A percentile compares a stretch with the other conserved stretches of the same genome.
Conservation (phyloP, 2,888 invertebrate species). For the Amblyjoppa fuscipennis region DNA sequence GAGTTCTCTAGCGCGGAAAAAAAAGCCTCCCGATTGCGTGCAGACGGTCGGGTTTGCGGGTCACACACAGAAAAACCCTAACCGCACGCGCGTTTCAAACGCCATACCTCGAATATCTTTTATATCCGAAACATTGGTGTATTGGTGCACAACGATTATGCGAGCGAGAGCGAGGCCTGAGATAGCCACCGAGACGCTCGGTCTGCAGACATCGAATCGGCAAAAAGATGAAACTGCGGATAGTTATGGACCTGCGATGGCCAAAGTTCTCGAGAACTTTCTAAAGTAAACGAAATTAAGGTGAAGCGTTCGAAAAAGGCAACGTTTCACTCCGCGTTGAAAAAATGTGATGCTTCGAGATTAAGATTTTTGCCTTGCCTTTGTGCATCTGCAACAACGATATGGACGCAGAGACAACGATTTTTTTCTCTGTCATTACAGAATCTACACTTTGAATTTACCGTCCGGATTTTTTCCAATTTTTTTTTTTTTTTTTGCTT, state of each 20-base stretch:
- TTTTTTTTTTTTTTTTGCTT: too few relatives aligned
- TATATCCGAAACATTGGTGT: conserved; percentile 3
- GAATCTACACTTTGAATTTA: too few relatives aligned
- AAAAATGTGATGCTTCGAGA: background rate
- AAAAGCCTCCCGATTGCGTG: conserved; percentile 50
- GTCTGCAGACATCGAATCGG: conserved; percentile 5
- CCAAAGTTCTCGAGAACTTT: background rate
- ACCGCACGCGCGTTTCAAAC: conserved; percentile 19
- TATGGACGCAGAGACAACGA: too few relatives aligned
- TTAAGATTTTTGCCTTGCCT: background rate
- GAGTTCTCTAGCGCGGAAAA: conserved; percentile 30
- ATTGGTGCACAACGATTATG: conserved; percentile 15
- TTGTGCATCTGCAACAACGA: too few relatives aligned
- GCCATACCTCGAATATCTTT: conserved; percentile 8
- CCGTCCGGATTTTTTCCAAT: too few relatives aligned
- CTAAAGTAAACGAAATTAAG: background rate
- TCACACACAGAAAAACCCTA: conserved; percentile 12
- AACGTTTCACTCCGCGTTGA: background rate
- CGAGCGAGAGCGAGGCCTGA: background rate
- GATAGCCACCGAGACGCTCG: background rate
- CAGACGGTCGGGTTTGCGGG: conserved; percentile 6
- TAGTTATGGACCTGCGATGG: background rate
- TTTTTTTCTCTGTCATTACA: too few relatives aligned
- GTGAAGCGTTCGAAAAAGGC: background rate
- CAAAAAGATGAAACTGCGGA: conserved; percentile 5